phyloP scores from a whole-genome alignment of 2,797 vertebrate species.

The Pangasius sanitwongsei region DNA sequence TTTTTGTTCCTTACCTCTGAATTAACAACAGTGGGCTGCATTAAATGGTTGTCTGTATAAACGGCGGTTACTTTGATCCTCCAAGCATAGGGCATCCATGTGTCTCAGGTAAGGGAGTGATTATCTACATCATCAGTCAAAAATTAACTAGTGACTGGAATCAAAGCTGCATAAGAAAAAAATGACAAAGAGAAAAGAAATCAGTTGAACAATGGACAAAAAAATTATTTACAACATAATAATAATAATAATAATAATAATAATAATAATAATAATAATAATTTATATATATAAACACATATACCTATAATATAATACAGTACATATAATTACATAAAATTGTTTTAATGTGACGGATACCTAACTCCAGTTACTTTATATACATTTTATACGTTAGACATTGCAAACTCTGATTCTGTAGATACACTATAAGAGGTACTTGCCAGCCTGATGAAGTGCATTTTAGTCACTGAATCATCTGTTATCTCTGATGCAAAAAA shows the following conservation, averaged over 20 bases:
- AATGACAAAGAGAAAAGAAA: neutral
- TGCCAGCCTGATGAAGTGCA: neutral
- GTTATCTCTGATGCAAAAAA: neutral
- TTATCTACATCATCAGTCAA: neutral
- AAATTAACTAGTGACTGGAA: neutral
- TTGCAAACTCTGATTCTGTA: neutral
- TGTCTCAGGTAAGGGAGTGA: constrained; percentile 12
- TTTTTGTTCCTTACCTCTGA: constrained; percentile 22
- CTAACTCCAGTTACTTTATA: neutral
- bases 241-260: neutral
- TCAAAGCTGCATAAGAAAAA: neutral
- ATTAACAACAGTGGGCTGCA: constrained; percentile 16
- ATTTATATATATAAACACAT: too few relatives aligned
- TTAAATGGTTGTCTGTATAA: neutral
- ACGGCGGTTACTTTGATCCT: constrained; percentile 13
- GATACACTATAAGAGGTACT: neutral
- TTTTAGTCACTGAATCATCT: neutral
- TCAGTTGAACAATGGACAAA: neutral
- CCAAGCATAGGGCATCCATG: neutral
- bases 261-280: neutral
- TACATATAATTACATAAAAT: too few relatives aligned
- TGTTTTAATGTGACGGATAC: neutral
- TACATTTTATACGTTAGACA: neutral
- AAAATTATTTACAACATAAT: neutral
- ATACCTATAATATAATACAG: too few relatives aligned